phyloP scores from a whole-genome alignment of 2,113 vertebrate species.

The Hucho hucho region DNA sequence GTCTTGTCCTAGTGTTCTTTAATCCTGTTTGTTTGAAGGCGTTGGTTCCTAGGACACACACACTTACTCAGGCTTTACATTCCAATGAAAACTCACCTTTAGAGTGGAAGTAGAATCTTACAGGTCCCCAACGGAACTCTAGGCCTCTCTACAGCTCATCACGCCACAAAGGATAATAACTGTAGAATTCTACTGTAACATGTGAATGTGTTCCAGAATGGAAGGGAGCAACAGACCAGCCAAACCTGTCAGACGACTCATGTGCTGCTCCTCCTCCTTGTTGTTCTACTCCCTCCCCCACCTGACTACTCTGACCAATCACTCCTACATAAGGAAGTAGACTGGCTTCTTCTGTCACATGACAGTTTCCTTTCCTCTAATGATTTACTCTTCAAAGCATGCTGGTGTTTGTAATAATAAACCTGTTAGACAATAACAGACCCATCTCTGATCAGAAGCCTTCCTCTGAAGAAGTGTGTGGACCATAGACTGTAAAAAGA shows the following conservation, averaged over 20 bases:
- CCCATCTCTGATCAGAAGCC: too few species aligned
- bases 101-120: neutral
- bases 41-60: neutral
- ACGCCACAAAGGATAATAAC: neutral
- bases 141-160: neutral
- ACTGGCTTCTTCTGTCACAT: constrained; percentile 31
- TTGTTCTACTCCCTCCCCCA: constrained; percentile 35
- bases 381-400: neutral
- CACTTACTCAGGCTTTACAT: neutral
- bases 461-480: too few species aligned
- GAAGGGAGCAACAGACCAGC: constrained; percentile 24
- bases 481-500: too few species aligned
- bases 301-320: constrained; percentile 38
- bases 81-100: constrained; percentile 48
- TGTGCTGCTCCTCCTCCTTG: constrained; percentile 19
- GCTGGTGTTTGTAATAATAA: neutral
- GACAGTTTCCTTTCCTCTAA: constrained; percentile 25
- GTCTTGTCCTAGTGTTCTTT: constrained; percentile 31
- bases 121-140: neutral
- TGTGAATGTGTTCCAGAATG: constrained; percentile 25
- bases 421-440: too few species aligned
- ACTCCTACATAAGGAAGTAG: constrained; percentile 34
- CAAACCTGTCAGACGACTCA: constrained; percentile 70
- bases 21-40: constrained; percentile 5
- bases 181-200: neutral